Percentiles rank a stretch among this genome's conserved stretches.
These are phyloP conservation scores for Dynastes hyllus DNA, from an alignment of 2,888 invertebrate species.

Conservation along the genomic window DNA sequence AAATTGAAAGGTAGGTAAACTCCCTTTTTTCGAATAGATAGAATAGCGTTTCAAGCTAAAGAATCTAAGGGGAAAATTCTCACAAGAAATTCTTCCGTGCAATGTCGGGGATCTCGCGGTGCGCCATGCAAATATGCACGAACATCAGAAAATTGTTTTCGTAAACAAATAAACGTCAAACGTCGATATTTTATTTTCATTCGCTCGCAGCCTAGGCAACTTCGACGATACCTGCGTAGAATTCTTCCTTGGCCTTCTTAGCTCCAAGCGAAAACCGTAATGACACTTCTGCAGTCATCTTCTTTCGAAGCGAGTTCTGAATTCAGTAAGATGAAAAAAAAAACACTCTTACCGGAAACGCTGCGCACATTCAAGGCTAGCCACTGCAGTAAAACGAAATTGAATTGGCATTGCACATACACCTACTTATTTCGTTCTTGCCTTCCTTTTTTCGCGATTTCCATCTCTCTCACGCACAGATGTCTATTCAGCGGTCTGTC, in stretches of 20 bases:
- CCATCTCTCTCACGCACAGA: constrained; percentile 1
- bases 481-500: not conserved
- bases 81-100: constrained; percentile 9
- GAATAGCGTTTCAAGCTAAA: not conserved
- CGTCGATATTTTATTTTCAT: constrained; percentile 13
- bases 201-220: not conserved
- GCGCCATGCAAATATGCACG: not conserved
- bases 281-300: constrained; percentile 14
- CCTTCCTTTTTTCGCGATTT: not conserved
- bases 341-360: constrained; percentile 53
- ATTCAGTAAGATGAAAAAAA: constrained; percentile 24
- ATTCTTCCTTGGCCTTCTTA: not conserved
- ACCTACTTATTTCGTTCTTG: constrained; percentile 49
- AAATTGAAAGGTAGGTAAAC: not conserved
- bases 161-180: constrained; percentile 6
- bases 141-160: constrained; percentile 14
- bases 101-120: not conserved
- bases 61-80: constrained; percentile 2
- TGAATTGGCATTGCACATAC: constrained; percentile 49
- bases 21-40: not conserved
- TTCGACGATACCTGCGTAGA: constrained; percentile 3
- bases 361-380: constrained; percentile 51
- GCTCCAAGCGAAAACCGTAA: constrained; percentile 10
- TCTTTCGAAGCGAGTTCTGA: constrained; percentile 34
- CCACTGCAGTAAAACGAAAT: constrained; percentile 49